A percentile compares a stretch with the other conserved stretches of the same genome.
These are phyloP conservation scores for Daboia siamensis DNA, from an alignment of 2,113 vertebrate genomes.

Conservation along the genomic window DNA sequence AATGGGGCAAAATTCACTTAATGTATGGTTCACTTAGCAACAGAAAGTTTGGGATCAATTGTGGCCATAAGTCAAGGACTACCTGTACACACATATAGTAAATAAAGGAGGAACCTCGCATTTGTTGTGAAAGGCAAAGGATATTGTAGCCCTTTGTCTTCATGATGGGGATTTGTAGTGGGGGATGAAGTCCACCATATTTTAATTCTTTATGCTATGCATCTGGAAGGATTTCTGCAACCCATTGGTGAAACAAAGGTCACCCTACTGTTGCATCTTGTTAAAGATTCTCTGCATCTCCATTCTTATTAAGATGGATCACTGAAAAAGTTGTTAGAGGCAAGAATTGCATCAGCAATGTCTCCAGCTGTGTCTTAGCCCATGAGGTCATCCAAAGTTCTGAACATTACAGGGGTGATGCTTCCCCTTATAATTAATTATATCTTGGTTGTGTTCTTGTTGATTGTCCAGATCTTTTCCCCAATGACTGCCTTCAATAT, in stretches of 20 bases:
- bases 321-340: not conserved
- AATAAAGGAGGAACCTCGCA: too few species aligned
- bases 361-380: not conserved
- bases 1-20: too few species aligned
- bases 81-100: too few species aligned
- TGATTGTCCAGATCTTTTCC: not conserved
- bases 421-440: not conserved
- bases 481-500: not conserved
- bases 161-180: too few species aligned
- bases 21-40: too few species aligned
- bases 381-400: not conserved
- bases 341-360: not conserved
- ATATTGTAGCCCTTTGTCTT: too few species aligned
- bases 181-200: not conserved
- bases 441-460: not conserved
- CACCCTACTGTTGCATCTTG: not conserved
- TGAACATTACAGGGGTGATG: not conserved
- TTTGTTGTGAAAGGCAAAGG: too few species aligned
- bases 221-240: not conserved
- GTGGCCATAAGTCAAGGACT: too few species aligned
- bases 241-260: not conserved
- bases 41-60: too few species aligned
- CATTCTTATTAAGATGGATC: not conserved
- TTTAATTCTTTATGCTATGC: not conserved
- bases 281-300: not conserved